Base-by-base conservation (phyloP, 2,113 vertebrate species). In the Ciconia boyciana region DNA sequence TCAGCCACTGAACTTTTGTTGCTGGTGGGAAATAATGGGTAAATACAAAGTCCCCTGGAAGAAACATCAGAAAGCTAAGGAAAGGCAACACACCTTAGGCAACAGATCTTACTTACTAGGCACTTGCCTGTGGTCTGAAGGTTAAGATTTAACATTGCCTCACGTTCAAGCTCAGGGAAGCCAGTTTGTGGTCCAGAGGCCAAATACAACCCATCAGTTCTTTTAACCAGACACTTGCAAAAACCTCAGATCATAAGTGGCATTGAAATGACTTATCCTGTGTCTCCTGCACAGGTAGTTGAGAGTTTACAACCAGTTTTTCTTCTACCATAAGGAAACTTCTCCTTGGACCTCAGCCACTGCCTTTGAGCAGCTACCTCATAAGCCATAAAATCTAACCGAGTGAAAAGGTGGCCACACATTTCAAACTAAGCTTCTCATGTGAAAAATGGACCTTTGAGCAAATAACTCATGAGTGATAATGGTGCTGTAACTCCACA, bases 401-500 rank as follows among this genome's bases (percentile, higher is more conserved):
- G 4, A 70, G 29, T 39, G 68, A 95, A 86, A 88, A 93, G 43
- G 64, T 80, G 43, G 49, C n/a, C 51, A 74, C 62, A 39, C 49
- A 51, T 94, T 94, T 85, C 70, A 92, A 83, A 54, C 34, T 51
- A 74, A 81, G 20, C 3, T n/a, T 83, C 64, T 95, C 18, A 16
- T 13, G 26, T 90, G 79, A 94, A 94, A 95, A 95, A 95, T 46
- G 16, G 31, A 58, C 49, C 54, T 94, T 75, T 80, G 58, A 74
- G 75, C 22, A 83, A 74, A 44, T 57, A 80, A 76, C 19, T 66
- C 51, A 66, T 51, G 89, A 83, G 66, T 48, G 34, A 72, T 65
- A 84, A 91, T 28, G 31, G 22, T 78, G 48, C 21, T 43, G 43
- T 68, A 87, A 75, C 24, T 84, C 60, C 83, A 9, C 14, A 79